Base-by-base conservation (phyloP, 2,113 vertebrate genomes). In the Egretta garzetta region DNA sequence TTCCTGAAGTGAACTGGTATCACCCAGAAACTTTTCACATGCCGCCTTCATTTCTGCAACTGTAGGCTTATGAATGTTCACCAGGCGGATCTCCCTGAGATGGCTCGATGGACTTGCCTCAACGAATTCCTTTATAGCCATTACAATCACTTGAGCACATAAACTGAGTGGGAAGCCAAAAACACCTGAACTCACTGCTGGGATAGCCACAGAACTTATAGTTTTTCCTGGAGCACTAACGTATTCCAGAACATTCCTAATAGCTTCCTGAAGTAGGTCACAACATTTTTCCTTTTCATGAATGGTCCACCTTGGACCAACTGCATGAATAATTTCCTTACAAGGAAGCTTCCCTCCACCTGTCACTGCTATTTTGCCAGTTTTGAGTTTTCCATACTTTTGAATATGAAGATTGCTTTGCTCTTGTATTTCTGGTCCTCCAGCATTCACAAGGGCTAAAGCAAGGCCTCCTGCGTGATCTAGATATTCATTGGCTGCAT, bases 151-250 rank as follows among this genome's bases (percentile, higher is more conserved):
- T 0, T 88, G 0, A 22, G 98, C 99, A 93, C 99, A 99, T 14
- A 93, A 23, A 33, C 22, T 0, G 39, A 98, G 43, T 2, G 99
- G 99, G 89, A 98, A 99, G 59, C 92, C 83, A 91, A 98, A 99
- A 91, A 99, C 3, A 21, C 99, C 99, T 28, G 99, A 99, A 97
- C 99, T 99, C 82, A 99, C 68, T 28, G 99, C 99, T 88, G 99
- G 99, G 90, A 99, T 99, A 74, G 99, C 99, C 92, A 99, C 98
- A 68, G 98, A 98, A 7, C 37, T 43, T 50, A 96, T 93, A 56
- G 23, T 0, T 6, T 43, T 28, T 5, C 4, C 6, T 8, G 43
- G 0, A 21, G 1, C 0, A 21, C 23, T 55, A 23, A 95, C 97
- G 5, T 4, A 70, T 1, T 3, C 0, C 55, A 99, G 96, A 87